Percentiles rank a stretch among this genome's conserved stretches.
phyloP scores from a whole-genome alignment of 2,888 invertebrate genomes.

The Dynastes maya region DNA sequence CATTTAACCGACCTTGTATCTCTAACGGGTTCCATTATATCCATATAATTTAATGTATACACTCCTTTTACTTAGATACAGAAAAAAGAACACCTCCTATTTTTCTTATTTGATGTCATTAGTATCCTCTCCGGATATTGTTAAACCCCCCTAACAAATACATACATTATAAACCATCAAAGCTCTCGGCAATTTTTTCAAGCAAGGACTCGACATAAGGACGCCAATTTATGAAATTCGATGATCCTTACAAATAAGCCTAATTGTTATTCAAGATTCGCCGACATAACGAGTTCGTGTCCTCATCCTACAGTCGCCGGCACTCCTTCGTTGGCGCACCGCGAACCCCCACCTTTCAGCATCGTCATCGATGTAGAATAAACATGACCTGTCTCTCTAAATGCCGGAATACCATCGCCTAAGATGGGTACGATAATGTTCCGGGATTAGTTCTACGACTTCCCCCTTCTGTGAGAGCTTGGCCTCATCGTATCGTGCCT shows the following conservation, averaged over 20 bases:
- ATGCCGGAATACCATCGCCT: conserved; percentile 17
- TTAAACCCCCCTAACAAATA: too few relatives aligned
- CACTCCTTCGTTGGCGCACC: neutral
- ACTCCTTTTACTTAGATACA: too few relatives aligned
- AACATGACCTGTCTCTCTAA: conserved; percentile 29
- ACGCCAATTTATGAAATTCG: conserved; percentile 23
- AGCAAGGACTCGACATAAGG: conserved; percentile 2
- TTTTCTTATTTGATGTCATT: too few relatives aligned
- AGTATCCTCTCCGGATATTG: too few relatives aligned
- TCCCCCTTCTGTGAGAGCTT: neutral
- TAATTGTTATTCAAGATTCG: conserved; percentile 37
- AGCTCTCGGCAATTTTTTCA: neutral
- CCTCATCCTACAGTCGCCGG: neutral
- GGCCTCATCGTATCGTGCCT: neutral
- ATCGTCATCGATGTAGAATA: conserved; percentile 33
- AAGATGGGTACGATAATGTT: conserved; percentile 41
- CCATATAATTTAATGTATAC: too few relatives aligned
- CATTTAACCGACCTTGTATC: too few relatives aligned
- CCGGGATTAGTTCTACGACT: conserved; percentile 37
- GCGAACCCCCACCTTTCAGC: neutral
- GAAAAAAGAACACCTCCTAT: too few relatives aligned
- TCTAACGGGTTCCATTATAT: too few relatives aligned
- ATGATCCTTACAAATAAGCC: conserved; percentile 37
- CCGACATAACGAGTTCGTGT: conserved; percentile 15
- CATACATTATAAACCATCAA: too few relatives aligned